phyloP scores from a whole-genome alignment of 2,113 vertebrate genomes.

The Zosterops borbonicus region DNA sequence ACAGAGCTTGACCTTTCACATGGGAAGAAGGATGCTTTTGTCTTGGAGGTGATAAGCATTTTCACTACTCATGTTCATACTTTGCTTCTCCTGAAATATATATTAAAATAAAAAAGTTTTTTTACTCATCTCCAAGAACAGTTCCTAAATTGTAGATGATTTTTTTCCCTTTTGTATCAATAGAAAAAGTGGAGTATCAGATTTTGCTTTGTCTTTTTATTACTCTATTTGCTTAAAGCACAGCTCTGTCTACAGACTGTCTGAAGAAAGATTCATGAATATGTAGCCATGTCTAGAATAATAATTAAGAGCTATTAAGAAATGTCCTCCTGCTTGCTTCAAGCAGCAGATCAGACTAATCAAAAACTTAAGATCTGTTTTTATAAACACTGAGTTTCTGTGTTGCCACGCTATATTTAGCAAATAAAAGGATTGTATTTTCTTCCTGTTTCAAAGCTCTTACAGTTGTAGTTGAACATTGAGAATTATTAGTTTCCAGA shows the following conservation, averaged over 20 bases:
- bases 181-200: not conserved
- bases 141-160: not conserved
- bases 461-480: not conserved
- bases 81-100: not conserved
- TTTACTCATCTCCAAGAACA: not conserved
- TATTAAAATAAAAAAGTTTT: not conserved
- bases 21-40: constrained; percentile 98
- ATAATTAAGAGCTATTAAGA: not conserved
- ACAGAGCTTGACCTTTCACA: constrained; percentile 95
- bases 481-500: not conserved
- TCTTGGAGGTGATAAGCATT: constrained; percentile 85
- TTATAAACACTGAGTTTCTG: not conserved
- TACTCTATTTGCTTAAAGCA: not conserved
- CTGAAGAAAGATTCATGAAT: not conserved
- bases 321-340: not conserved
- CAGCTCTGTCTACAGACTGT: not conserved
- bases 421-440: not conserved
- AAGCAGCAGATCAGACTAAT: not conserved
- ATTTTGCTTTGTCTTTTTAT: not conserved
- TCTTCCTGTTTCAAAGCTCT: not conserved
- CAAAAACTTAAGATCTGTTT: not conserved
- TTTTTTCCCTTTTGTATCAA: not conserved
- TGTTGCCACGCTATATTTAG: not conserved
- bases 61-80: not conserved
- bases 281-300: not conserved